Evolutionary conservation across 2,888 invertebrate species (phyloP).

Genomic region (Taphrorychus bicolor): DNA sequence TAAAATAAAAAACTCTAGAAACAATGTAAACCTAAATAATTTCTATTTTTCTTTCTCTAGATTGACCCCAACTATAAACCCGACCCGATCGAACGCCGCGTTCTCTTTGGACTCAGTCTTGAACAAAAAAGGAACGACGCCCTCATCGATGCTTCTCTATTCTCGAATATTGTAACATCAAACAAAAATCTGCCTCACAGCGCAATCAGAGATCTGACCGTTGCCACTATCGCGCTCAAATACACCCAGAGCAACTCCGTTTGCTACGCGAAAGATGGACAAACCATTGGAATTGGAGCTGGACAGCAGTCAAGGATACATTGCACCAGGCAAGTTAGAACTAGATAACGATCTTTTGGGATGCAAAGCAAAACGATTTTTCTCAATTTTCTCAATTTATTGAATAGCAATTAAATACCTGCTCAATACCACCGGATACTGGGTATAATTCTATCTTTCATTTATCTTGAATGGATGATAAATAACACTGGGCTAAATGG

Average conservation of each 20-base stretch:
- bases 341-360: too few relatives aligned
- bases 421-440: too few relatives aligned
- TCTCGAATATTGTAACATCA: conserved; percentile 81
- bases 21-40: neutral
- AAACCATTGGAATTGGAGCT: conserved; percentile 94
- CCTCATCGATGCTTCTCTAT: conserved; percentile 76
- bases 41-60: conserved; percentile 53
- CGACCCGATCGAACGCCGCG: conserved; percentile 78
- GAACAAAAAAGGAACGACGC: conserved; percentile 92
- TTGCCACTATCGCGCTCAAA: conserved; percentile 95
- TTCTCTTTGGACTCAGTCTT: conserved; percentile 83
- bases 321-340: conserved; percentile 77
- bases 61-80: conserved; percentile 91
- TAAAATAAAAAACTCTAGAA: too few relatives aligned
- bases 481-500: too few relatives aligned
- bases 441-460: too few relatives aligned
- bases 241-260: conserved; percentile 99
- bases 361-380: neutral
- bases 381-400: neutral
- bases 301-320: conserved; percentile 99
- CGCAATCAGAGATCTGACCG: conserved; percentile 88
- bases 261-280: conserved; percentile 92
- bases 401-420: neutral
- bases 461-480: too few relatives aligned
- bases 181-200: conserved; percentile 72